These are phyloP conservation scores for Gymnoscelis rufifasciata DNA, from an alignment of 2,888 invertebrate species.

Conservation along the genomic window DNA sequence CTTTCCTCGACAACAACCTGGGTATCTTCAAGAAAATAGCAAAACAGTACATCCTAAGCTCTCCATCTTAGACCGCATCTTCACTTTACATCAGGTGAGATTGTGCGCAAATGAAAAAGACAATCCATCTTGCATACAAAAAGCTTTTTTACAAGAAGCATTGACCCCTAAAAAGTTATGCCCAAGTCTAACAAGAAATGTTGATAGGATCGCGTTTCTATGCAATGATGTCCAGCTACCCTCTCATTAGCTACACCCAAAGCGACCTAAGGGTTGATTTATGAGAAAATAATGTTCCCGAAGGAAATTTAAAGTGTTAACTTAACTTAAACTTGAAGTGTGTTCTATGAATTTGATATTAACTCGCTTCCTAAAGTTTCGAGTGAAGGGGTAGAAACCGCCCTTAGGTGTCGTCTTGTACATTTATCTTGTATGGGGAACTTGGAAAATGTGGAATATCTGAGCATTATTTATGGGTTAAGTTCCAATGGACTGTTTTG, in stretches of 20 bases:
- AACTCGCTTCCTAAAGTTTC: conserved; percentile 30
- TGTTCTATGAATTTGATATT: conserved; percentile 41
- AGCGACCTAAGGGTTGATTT: conserved; percentile 66
- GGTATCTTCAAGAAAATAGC: too few relatives aligned
- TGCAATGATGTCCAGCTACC: conserved; percentile 4
- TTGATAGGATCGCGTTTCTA: too few relatives aligned
- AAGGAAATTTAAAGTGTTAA: conserved; percentile 56
- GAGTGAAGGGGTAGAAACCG: neutral
- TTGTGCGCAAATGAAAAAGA: too few relatives aligned
- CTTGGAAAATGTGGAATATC: neutral
- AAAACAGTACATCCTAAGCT: too few relatives aligned
- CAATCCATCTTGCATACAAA: too few relatives aligned
- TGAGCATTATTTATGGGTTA: neutral
- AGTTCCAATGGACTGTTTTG: too few relatives aligned
- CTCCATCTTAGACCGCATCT: too few relatives aligned
- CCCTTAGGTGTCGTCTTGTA: neutral
- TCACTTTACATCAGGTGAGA: too few relatives aligned
- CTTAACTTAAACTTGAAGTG: conserved; percentile 44
- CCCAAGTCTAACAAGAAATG: too few relatives aligned
- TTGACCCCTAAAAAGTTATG: too few relatives aligned
- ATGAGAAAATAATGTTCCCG: conserved; percentile 68
- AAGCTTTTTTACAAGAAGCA: too few relatives aligned
- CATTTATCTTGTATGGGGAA: neutral
- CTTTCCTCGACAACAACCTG: too few relatives aligned
- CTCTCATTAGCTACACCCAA: conserved; percentile 22